Conservation (phyloP, 2,888 invertebrate genomes). For the Rhyacophila evoluta region DNA sequence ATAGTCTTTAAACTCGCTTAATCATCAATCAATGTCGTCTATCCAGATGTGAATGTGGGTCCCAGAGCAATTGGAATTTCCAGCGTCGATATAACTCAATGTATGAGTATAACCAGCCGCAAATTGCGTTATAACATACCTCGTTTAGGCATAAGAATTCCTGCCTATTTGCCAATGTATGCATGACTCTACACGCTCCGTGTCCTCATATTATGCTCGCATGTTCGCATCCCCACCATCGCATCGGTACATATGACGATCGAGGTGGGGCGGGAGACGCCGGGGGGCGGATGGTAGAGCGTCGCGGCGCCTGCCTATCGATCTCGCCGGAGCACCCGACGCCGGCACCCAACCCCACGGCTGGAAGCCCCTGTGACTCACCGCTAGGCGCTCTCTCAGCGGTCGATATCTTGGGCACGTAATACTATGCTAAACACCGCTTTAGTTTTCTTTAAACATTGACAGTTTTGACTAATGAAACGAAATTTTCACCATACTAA, state of each 20-base stretch:
- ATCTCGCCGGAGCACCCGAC: conserved; percentile 37
- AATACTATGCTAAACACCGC: neutral
- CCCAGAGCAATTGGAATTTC: too few relatives aligned
- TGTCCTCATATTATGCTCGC: conserved; percentile 8
- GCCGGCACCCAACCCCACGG: conserved; percentile 30
- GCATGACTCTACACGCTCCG: conserved; percentile 3
- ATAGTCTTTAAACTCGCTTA: too few relatives aligned
- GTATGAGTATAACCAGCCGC: too few relatives aligned
- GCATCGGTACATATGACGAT: neutral
- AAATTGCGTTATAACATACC: neutral
- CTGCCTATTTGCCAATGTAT: conserved; percentile 23
- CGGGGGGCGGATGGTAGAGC: conserved; percentile 26
- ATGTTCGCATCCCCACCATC: conserved; percentile 12
- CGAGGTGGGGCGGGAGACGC: neutral
- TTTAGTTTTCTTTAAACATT: neutral
- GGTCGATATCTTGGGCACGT: neutral
- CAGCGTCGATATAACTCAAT: too few relatives aligned
- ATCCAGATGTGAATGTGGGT: too few relatives aligned
- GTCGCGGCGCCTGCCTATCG: conserved; percentile 54
- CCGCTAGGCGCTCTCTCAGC: conserved; percentile 7
- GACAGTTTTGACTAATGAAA: neutral
- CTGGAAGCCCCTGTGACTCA: conserved; percentile 17
- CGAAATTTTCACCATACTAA: too few relatives aligned
- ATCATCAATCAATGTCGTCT: too few relatives aligned
- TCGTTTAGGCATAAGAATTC: conserved; percentile 9